phyloP scores from a whole-genome alignment of 2,113 vertebrate genomes.

The Leptobrachium ailaonicum region DNA sequence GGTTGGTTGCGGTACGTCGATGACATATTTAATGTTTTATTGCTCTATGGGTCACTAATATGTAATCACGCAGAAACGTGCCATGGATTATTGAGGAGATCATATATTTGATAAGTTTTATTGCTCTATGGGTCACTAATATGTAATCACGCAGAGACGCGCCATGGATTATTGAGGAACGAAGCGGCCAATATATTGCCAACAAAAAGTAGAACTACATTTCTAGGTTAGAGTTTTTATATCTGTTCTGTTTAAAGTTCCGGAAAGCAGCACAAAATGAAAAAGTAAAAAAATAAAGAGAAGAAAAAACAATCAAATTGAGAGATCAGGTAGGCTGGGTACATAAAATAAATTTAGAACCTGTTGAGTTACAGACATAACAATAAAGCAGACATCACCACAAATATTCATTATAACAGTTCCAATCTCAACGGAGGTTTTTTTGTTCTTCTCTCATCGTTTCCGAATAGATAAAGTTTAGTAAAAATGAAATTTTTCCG shows the following conservation, averaged over 20 bases:
- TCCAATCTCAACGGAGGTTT: too few species aligned
- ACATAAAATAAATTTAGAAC: background rate
- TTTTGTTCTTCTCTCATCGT: too few species aligned
- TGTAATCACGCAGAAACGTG: constrained; percentile 13
- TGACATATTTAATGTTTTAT: constrained; percentile 31
- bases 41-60: constrained; percentile 17
- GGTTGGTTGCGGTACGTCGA: background rate
- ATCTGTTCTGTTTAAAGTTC: constrained; percentile 9
- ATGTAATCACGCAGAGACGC: constrained; percentile 16
- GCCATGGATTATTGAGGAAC: background rate
- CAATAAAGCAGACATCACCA: background rate
- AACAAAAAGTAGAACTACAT: constrained; percentile 21
- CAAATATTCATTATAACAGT: background rate
- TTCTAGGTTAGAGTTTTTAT: constrained; percentile 5
- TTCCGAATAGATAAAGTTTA: too few species aligned
- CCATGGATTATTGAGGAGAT: background rate
- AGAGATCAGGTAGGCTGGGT: background rate
- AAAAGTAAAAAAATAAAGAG: too few species aligned
- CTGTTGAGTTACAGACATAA: background rate
- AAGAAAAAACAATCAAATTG: background rate
- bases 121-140: constrained; percentile 16
- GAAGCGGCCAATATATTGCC: background rate
- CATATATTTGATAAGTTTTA: constrained; percentile 22
- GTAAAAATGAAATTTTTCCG: too few species aligned
- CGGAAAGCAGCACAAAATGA: background rate